These are phyloP conservation scores for Brachionus rubens DNA, from an alignment of 1,140 invertebrate species.

Conservation along the genomic window DNA sequence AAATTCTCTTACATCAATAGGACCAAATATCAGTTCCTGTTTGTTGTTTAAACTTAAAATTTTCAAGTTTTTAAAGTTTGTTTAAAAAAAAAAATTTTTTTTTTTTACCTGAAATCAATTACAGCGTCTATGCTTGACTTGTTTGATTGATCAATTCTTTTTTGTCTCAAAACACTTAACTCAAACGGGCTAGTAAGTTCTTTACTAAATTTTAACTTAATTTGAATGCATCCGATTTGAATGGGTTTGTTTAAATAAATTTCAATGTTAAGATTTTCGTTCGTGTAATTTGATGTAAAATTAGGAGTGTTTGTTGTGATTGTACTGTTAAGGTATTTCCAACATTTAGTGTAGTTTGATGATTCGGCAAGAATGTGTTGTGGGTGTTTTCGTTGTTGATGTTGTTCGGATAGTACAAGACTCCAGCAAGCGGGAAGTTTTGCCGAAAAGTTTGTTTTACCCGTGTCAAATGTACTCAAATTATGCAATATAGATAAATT, in stretches of 20 bases:
- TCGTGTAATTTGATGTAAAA: constrained; percentile 73
- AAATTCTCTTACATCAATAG: constrained; percentile 18
- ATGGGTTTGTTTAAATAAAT: constrained; percentile 49
- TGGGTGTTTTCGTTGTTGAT: constrained; percentile 72
- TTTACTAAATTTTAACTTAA: constrained; percentile 79
- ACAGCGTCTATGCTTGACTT: constrained; percentile 36
- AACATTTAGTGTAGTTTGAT: constrained; percentile 15
- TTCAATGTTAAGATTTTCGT: constrained; percentile 25
- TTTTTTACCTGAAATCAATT: constrained; percentile 47
- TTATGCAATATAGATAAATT: constrained; percentile 66
- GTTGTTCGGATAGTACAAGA: constrained; percentile 81
- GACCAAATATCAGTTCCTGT: constrained; percentile 22
- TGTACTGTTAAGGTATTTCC: constrained; percentile 69
- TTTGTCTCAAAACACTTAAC: constrained; percentile 74
- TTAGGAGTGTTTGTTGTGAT: too few relatives aligned
- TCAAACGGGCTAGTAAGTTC: constrained; percentile 68
- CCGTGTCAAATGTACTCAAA: constrained; percentile 67
- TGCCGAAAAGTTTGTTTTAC: constrained; percentile 69
- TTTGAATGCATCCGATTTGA: constrained; percentile 77
- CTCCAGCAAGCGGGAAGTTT: constrained; percentile 88
- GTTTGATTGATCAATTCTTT: neutral
- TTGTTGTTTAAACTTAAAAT: neutral
- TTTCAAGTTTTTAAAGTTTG: too few relatives aligned
- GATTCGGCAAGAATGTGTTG: constrained; percentile 66
- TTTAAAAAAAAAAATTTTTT: neutral